Conservation (phyloP, 1,140 invertebrate species). For the Eubasilissa regina region DNA sequence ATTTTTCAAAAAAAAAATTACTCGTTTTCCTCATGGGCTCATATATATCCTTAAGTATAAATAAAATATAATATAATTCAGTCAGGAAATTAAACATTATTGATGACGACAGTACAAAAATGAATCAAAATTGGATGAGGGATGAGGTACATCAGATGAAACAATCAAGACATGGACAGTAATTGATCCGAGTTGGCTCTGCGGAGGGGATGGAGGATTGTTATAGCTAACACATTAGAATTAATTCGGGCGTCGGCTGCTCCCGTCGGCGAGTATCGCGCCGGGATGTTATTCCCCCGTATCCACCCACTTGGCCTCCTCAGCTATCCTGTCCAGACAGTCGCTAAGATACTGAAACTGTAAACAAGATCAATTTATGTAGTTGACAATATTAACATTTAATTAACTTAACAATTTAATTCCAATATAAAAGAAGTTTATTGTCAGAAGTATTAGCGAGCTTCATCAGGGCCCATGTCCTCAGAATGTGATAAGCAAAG, state of each 20-base stretch:
- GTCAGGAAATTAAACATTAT: conserved; percentile 26
- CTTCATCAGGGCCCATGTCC: too few relatives aligned
- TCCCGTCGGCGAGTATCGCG: neutral
- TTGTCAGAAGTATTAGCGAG: too few relatives aligned
- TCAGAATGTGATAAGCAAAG: too few relatives aligned
- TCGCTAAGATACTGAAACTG: conserved; percentile 95
- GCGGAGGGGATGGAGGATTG: conserved; percentile 19
- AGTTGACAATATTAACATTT: too few relatives aligned
- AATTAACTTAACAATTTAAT: too few relatives aligned
- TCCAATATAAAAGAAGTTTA: too few relatives aligned
- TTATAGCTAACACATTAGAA: neutral
- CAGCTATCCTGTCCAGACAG: conserved; percentile 94
- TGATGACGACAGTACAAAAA: neutral
- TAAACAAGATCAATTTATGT: conserved; percentile 64
- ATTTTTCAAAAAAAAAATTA: too few relatives aligned
- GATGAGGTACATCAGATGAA: neutral
- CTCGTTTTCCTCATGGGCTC: neutral
- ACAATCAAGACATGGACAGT: conserved; percentile 5
- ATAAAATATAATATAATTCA: conserved; percentile 20
- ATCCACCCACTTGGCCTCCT: conserved; percentile 88
- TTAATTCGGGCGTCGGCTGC: too few relatives aligned
- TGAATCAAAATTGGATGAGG: neutral
- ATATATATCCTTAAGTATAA: neutral
- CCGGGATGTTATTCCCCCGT: conserved; percentile 76
- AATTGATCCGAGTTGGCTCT: conserved; percentile 23